Percentiles rank a stretch among this genome's conserved stretches.
Evolutionary conservation across 2,113 vertebrate genomes (phyloP).

Genomic region (Galbula dea): DNA sequence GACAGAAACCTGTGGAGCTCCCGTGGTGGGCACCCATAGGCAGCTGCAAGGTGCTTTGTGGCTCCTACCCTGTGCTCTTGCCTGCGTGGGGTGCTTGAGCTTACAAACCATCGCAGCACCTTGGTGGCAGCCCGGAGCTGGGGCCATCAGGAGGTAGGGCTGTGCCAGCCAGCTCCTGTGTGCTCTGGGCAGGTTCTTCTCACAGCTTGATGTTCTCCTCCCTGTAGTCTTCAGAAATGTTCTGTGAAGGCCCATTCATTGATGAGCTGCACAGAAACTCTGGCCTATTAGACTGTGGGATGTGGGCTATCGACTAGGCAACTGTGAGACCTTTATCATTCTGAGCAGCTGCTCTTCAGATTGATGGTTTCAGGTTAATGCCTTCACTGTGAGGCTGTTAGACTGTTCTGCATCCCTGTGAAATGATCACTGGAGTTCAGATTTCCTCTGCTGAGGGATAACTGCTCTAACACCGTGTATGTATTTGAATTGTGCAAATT

Average conservation of each 20-base stretch:
- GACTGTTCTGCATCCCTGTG: neutral
- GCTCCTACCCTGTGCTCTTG: neutral
- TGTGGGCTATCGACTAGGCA: neutral
- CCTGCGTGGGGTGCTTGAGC: neutral
- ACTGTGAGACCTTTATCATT: neutral
- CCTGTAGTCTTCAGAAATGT: neutral
- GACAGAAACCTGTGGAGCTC: neutral
- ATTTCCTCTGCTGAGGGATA: neutral
- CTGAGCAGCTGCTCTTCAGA: conserved; percentile 31
- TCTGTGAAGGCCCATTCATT: fast-evolving
- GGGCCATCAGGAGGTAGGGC: neutral
- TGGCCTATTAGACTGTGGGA: neutral
- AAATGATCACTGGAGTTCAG: conserved; percentile 31
- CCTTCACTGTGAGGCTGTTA: conserved; percentile 1
- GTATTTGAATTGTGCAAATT: conserved; percentile 51
- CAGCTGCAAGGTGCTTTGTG: neutral
- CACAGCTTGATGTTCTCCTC: neutral
- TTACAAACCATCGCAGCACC: fast-evolving
- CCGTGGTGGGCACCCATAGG: neutral
- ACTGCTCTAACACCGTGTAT: neutral
- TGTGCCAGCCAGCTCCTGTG: neutral
- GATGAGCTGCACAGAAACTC: neutral
- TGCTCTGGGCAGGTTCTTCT: neutral
- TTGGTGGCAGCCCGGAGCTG: neutral
- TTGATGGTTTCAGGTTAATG: conserved; percentile 1